These are phyloP conservation scores for Recurvirostra avosetta DNA, from an alignment of 2,113 vertebrate genomes.

Conservation along the genomic window DNA sequence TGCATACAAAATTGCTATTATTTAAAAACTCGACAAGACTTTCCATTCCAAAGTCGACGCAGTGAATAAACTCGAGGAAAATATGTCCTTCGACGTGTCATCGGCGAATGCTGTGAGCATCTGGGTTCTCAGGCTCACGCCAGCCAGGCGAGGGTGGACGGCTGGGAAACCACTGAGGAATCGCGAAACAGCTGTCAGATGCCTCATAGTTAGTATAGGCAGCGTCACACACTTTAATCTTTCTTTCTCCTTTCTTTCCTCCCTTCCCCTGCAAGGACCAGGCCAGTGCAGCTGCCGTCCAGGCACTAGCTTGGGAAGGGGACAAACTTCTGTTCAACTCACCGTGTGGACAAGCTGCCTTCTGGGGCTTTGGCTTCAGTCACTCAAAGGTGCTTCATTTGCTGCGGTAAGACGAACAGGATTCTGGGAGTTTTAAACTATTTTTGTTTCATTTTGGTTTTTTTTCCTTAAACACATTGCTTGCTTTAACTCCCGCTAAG, in stretches of 20 bases:
- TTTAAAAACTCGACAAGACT: not conserved
- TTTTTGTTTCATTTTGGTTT: not conserved
- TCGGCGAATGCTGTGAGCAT: not conserved
- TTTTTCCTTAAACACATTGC: not conserved
- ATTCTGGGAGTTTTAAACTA: not conserved
- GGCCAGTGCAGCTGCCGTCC: not conserved
- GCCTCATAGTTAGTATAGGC: not conserved
- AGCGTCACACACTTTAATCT: not conserved
- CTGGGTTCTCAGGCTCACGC: not conserved
- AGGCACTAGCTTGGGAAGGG: not conserved
- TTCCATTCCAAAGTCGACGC: not conserved
- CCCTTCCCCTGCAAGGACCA: not conserved
- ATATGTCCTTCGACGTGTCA: fast-evolving
- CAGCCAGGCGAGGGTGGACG: not conserved
- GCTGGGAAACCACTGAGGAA: not conserved
- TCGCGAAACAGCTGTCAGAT: not conserved
- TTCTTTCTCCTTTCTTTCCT: not conserved
- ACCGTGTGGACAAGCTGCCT: not conserved
- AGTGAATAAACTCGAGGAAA: not conserved
- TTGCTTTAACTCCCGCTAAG: not conserved
- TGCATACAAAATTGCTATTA: not conserved
- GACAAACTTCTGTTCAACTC: not conserved
- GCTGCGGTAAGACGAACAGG: not conserved
- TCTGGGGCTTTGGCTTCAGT: not conserved
- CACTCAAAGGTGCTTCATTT: not conserved